Percentiles rank a stretch among this genome's conserved stretches.
These are phyloP conservation scores for Girardinus metallicus DNA, from an alignment of 2,797 vertebrate genomes.

Conservation along the genomic window DNA sequence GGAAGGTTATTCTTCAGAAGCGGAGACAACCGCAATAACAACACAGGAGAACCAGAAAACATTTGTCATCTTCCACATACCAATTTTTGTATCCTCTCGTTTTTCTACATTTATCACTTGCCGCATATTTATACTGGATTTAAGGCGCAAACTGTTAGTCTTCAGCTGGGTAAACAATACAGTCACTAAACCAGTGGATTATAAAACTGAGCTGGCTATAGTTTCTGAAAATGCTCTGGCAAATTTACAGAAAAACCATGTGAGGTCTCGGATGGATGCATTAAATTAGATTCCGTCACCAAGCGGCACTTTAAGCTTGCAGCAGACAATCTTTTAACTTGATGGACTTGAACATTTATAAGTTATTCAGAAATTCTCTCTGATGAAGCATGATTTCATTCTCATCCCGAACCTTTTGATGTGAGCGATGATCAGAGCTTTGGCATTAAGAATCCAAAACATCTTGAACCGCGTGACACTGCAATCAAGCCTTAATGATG, in stretches of 20 bases:
- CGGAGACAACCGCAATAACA: background rate
- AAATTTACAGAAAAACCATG: conserved; percentile 15
- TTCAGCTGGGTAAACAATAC: conserved; percentile 17
- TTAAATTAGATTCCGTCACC: conserved; percentile 23
- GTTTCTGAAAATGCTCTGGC: conserved; percentile 4
- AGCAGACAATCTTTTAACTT: conserved; percentile 19
- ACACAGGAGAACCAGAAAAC: background rate
- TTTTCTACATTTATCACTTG: background rate
- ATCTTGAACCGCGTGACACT: background rate
- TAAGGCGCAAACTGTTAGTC: background rate
- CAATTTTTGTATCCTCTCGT: background rate
- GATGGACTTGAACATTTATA: conserved; percentile 6
- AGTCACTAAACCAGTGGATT: conserved; percentile 5
- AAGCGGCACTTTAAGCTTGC: conserved; percentile 21
- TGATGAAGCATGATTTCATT: conserved; percentile 10
- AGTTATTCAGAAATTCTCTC: conserved; percentile 10
- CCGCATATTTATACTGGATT: conserved; percentile 5
- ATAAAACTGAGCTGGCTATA: background rate
- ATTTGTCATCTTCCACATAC: background rate
- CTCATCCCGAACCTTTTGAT: background rate
- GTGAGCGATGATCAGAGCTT: background rate
- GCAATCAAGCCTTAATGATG: background rate
- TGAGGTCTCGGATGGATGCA: conserved; percentile 11
- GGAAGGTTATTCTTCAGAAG: conserved; percentile 5
- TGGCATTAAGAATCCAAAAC: background rate